Base-by-base conservation (phyloP, 1,140 invertebrate genomes). In the Zaprionus vittiger region DNA sequence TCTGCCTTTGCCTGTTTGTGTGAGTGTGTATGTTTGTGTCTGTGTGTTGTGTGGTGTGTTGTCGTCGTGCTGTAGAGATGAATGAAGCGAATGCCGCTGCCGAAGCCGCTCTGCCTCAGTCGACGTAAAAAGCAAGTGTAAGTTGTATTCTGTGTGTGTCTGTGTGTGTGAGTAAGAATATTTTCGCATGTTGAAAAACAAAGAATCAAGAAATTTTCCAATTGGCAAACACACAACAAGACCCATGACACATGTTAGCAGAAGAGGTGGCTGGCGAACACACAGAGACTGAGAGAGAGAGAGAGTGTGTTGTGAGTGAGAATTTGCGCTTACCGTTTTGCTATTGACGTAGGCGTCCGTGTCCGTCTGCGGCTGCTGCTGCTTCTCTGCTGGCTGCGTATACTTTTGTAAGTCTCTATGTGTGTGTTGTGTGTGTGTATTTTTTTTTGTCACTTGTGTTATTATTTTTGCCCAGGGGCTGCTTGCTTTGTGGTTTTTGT, bases 131-230 rank as follows among this genome's bases (percentile, higher is more conserved):
- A 77, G 70, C 74, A 73, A 73, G 70, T 77, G 74, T 64, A 77
- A 72, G 63, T 65, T 64, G 6, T 24, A 22, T 24, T 75, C 68
- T 65, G 47, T 72, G 73, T 63, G 70, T 79, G 72, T 70, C 41
- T 76, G 68, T 71, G 76, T 65, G 6, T 54, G 56, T 70, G 66
- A 49, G 66, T 56, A 63, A 77, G 70, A 73, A 73, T 73, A 73
- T 77, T 73, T 73, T 77, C 59, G 57, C 70, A 41, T 67, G 47
- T 56, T 56, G 75, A 68, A 77, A 77, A 77, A 77, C 70, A 73
- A 86, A 77, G 73, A 74, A 78, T 68, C 66, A 87, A 75, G 66
- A 90, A 87, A 84, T 77, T 87, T 87, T 90, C 84, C 84, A 90
- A 87, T 87, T 87, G 84, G 78, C 85, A 67, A 73, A 64, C 59